Evolutionary conservation across 2,888 invertebrate species (phyloP), one percentile per base, ranked within the genome.

Genomic region (Sinelater perroti): DNA sequence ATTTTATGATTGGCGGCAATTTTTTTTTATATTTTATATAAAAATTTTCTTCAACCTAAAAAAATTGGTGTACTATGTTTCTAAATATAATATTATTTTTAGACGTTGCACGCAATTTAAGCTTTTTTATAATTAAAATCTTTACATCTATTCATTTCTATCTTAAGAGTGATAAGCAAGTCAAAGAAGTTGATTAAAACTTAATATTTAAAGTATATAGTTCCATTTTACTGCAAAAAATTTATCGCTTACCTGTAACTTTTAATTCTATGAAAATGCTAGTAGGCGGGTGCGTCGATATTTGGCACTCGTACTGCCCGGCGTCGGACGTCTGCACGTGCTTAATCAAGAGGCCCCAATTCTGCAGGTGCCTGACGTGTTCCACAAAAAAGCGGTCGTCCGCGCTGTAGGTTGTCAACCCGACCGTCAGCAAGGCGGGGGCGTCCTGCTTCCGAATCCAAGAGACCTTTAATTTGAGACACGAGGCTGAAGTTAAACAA

Each of bases 261-360:
- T 87, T 87, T 67, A 90, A 81, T 72, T 89, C 87, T 57, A 89
- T 86, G 72, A 87, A 85, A 72, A 90, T 86, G 67, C 88, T 88
- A 67, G 87, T 84, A 14, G 90, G 88, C 11, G 90, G 90, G 79
- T 90, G 88, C 44, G 90, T 90, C 42, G 90, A 89, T 73, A 90
- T 87, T 83, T 90, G 90, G 78, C 90, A 90, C 82, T 90, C 87
- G 73, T 90, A 90, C 46, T 86, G 80, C 21, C 90, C 90, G 33
- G 85, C 86, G 72, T 90, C 90, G 14, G 86, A 82, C 61, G 82
- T 81, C 68, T 85, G 85, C 28, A 89, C 87, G 40, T 87, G 86
- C 71, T 87, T 86, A 71, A 90, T 88, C 61, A 85, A 82, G 13
- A 85, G 77, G 49, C 79, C 81, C 85, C 85, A 85, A 73, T 85